Evolutionary conservation across 2,113 vertebrate species (phyloP).

Genomic region (Ceyx melanurus): DNA sequence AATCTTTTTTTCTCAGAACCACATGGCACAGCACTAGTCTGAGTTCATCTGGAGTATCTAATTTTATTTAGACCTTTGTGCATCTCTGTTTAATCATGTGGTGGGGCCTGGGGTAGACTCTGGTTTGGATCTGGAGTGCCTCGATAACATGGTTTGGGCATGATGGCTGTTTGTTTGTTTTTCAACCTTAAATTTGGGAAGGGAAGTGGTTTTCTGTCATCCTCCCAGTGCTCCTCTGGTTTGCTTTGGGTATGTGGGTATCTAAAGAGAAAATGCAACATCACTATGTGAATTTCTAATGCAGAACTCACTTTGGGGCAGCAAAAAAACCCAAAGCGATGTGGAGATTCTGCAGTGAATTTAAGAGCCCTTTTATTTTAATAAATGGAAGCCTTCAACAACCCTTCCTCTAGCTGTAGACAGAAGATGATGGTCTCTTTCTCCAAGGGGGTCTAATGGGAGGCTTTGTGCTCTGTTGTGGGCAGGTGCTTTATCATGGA

Average conservation of each 20-base stretch:
- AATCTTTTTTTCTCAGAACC: background rate
- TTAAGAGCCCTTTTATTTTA: background rate
- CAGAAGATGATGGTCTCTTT: background rate
- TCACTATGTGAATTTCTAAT: accelerated
- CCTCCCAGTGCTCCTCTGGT: background rate
- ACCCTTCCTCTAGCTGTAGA: background rate
- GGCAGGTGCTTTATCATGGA: constrained; percentile 98
- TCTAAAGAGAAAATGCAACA: background rate
- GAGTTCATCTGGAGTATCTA: background rate
- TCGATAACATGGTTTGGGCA: background rate
- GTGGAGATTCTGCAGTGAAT: background rate
- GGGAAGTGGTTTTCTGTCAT: constrained; percentile 20
- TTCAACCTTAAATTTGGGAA: background rate
- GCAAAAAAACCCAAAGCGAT: background rate
- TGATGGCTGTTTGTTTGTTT: background rate
- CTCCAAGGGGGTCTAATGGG: background rate
- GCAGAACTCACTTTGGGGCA: background rate
- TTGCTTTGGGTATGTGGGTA: background rate
- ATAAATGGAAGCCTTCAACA: background rate
- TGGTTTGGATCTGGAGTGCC: background rate
- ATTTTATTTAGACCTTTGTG: background rate
- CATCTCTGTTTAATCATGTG: background rate
- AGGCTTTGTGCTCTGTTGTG: background rate
- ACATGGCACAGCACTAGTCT: background rate
- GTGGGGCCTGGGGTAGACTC: background rate